Percentiles rank a stretch among this genome's conserved stretches.
Conservation (phyloP, 2,888 invertebrate genomes). For the Caenorhabditis sinica region DNA sequence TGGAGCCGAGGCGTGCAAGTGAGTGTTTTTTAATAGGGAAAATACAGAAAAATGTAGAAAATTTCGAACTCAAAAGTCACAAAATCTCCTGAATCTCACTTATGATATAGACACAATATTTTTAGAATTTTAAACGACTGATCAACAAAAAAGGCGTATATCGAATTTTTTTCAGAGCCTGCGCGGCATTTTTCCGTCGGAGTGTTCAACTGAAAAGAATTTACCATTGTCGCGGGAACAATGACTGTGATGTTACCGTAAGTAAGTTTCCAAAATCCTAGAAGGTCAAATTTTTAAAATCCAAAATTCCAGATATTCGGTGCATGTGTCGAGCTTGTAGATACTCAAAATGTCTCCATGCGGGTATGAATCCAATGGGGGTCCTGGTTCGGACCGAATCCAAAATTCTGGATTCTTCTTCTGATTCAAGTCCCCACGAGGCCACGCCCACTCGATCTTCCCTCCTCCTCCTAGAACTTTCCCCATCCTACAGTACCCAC, state of each 20-base stretch:
- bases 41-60: neutral
- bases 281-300: neutral
- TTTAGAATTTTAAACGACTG: no score
- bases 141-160: no score
- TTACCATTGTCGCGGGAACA: slow-evolving; percentile 35
- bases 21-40: no score
- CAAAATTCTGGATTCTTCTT: no score
- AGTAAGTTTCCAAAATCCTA: slow-evolving; percentile 41
- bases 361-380: slow-evolving; percentile 56
- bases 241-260: slow-evolving; percentile 39
- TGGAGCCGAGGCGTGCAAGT: slow-evolving; percentile 63
- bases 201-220: slow-evolving; percentile 29
- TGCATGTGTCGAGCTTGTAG: slow-evolving; percentile 60
- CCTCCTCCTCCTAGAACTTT: neutral
- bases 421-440: neutral
- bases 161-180: slow-evolving; percentile 61
- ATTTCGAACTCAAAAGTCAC: no score
- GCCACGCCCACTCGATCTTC: neutral
- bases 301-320: slow-evolving; percentile 44
- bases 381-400: slow-evolving; percentile 35
- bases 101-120: no score
- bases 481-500: neutral
- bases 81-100: no score
- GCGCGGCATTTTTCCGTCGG: slow-evolving; percentile 62
- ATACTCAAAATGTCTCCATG: slow-evolving; percentile 42